Percentiles rank a stretch among this genome's conserved stretches.
Evolutionary conservation across 1,140 invertebrate species (phyloP).

Genomic region (Pseudomyrmex pallidus): DNA sequence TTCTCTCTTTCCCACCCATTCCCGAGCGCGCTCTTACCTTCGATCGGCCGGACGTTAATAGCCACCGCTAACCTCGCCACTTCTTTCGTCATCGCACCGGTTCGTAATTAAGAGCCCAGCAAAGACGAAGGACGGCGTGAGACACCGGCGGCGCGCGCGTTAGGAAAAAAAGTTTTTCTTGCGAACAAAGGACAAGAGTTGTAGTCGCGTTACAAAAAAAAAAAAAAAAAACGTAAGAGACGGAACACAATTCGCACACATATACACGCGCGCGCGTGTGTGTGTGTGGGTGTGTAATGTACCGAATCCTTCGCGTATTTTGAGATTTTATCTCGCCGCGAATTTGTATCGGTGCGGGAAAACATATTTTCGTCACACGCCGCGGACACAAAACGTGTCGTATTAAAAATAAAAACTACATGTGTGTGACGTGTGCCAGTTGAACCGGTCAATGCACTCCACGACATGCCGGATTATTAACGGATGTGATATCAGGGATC

Average conservation of each 20-base stretch:
- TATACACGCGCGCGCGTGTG: background rate
- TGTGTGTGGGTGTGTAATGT: background rate
- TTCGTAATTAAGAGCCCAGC: conserved; percentile 75
- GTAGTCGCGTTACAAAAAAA: background rate
- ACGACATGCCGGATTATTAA: conserved; percentile 42
- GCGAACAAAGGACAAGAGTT: background rate
- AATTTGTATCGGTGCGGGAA: background rate
- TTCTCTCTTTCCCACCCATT: background rate
- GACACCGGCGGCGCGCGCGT: conserved; percentile 1
- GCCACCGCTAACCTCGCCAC: conserved; percentile 54
- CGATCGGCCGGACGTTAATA: conserved; percentile 75
- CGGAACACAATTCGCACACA: background rate
- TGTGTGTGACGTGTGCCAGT: conserved; percentile 5
- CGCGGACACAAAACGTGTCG: conserved; percentile 17
- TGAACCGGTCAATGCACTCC: conserved; percentile 46
- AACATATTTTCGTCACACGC: conserved; percentile 23
- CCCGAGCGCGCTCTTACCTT: conserved; percentile 56
- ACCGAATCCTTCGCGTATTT: background rate
- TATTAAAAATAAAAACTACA: conserved; percentile 40
- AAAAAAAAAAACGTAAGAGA: background rate
- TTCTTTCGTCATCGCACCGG: conserved; percentile 50
- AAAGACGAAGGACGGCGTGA: conserved; percentile 56
- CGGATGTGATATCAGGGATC: background rate
- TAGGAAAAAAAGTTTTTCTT: background rate
- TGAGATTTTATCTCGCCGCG: conserved; percentile 16